These are phyloP conservation scores for Echinops telfairi DNA, from an alignment of 2,113 vertebrate genomes.

Conservation along the genomic window DNA sequence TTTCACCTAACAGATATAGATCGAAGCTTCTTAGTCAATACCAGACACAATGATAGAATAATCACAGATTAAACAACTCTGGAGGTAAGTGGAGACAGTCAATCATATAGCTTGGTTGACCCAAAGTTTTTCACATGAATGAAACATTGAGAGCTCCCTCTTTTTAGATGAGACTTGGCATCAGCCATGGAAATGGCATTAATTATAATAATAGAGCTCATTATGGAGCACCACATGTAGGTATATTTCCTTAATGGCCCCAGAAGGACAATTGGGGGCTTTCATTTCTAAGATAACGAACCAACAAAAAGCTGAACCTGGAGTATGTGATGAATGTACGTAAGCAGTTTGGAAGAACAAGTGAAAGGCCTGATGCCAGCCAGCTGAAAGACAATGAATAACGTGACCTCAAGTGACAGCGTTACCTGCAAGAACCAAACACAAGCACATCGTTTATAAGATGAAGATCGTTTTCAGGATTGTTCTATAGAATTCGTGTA, in stretches of 20 bases:
- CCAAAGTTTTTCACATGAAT: too few species aligned
- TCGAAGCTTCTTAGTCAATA: not conserved
- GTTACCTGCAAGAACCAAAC: not conserved
- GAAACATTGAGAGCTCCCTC: not conserved
- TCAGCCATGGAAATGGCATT: not conserved
- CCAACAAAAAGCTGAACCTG: not conserved
- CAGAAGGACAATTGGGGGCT: not conserved
- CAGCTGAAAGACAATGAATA: not conserved
- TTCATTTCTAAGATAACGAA: slow-evolving; percentile 16
- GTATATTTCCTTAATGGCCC: not conserved
- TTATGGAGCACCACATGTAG: not conserved
- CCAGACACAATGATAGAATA: rapidly evolving
- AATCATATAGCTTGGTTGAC: not conserved
- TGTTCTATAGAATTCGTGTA: not conserved
- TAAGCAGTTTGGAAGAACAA: not conserved
- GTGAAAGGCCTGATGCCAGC: not conserved
- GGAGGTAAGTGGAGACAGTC: not conserved
- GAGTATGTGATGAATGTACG: not conserved
- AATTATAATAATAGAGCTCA: not conserved
- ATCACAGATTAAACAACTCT: too few species aligned
- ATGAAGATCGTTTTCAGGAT: not conserved
- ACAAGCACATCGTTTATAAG: not conserved
- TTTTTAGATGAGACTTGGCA: not conserved
- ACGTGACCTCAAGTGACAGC: too few species aligned
- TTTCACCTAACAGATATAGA: not conserved